Conservation (phyloP, 2,113 vertebrate species). For the Hylia prasina region DNA sequence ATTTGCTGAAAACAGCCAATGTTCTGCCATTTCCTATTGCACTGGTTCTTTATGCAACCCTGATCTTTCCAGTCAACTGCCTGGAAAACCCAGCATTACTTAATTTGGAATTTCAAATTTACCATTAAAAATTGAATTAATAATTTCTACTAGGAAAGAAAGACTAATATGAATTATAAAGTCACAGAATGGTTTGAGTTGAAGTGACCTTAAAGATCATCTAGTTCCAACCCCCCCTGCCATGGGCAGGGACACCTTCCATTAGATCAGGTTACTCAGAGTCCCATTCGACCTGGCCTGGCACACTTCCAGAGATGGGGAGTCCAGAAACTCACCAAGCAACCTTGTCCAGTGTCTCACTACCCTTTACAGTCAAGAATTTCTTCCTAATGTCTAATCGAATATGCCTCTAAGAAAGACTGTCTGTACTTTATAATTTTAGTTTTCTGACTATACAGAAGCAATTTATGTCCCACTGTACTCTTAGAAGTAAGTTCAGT, state of each 20-base stretch:
- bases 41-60: background rate
- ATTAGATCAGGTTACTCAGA: background rate
- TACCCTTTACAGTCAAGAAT: background rate
- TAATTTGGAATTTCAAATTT: background rate
- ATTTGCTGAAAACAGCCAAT: background rate
- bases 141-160: background rate
- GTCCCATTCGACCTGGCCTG: no score
- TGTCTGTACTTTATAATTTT: background rate
- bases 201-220: background rate
- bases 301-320: background rate
- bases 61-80: background rate
- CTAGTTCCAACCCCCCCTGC: accelerated
- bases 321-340: background rate
- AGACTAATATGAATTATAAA: background rate
- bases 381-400: background rate
- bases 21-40: background rate
- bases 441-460: background rate
- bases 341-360: background rate
- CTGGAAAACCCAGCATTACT: background rate
- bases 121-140: background rate
- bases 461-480: background rate
- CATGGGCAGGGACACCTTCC: background rate
- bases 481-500: background rate
- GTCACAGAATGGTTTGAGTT: background rate
- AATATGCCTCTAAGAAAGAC: background rate